Evolutionary conservation across 2,888 invertebrate species (phyloP), one percentile per base, ranked within the genome.

Genomic region (Bedellia somnulentella): DNA sequence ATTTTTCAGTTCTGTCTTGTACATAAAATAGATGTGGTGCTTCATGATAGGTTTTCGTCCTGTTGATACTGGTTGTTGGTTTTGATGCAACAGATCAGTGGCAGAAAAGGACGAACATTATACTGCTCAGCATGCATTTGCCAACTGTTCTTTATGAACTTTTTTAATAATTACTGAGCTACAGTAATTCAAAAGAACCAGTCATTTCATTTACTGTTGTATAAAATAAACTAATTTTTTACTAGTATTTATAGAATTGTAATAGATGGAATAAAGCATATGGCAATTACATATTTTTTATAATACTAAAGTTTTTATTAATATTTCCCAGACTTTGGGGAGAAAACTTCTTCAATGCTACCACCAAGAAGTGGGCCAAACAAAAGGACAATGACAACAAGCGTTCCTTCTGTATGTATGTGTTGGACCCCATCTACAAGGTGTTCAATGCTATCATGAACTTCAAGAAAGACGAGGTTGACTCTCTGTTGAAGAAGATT

Each of bases 371-470:
- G 67, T 99, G 99, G 99, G 81, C 88, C 33, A 94, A 94, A 66
- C 87, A 87, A 63, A 91, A 88, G 82, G 93, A 92, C 55, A 71
- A 76, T 2, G 93, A 92, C 37, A 92, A 93, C 82, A 93, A 93
- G 70, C 88, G 99, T 49, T 97, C 98, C 1, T 99, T 99, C 86
- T 91, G 89, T 70, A 95, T 97, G 89, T 99, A 98, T 76, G 93
- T 99, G 51, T 78, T 99, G 64, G 95, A 96, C 58, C 99, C 99
- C 37, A 98, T 99, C 76, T 99, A 96, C 83, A 95, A 97, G 81
- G 92, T 91, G 62, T 80, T 82, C 54, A 78, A 79, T 46, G 81
- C 81, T 36, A 79, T 82, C 70, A 95, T 94, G 93, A 90, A 91
- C 78, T 91, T 90, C 81, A 90, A 91, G 73, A 96, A 94, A 68